A percentile compares a stretch with the other conserved stretches of the same genome.
Conservation (phyloP, 2,797 vertebrate genomes). For the Parotocinclus haroldoi region DNA sequence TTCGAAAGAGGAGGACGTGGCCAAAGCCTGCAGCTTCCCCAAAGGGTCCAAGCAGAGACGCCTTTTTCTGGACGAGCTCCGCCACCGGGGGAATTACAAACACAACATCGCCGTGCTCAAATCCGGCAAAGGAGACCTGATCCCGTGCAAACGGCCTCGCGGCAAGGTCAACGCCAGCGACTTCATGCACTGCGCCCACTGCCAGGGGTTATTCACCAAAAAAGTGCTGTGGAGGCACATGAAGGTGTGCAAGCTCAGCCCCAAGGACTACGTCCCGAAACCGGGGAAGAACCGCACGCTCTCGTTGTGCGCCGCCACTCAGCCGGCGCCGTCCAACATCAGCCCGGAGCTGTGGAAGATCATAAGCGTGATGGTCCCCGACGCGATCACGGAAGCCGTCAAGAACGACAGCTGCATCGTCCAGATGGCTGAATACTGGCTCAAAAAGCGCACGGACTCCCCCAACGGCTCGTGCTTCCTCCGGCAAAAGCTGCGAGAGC, state of each 20-base stretch:
- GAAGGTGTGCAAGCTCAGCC: conserved; percentile 41
- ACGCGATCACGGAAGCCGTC: conserved; percentile 32
- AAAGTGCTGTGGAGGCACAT: conserved; percentile 47
- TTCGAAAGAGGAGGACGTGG: conserved; percentile 37
- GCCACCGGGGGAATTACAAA: conserved; percentile 46
- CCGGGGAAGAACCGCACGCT: conserved; percentile 41
- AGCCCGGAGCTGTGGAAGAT: conserved; percentile 40
- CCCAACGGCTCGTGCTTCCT: conserved; percentile 28
- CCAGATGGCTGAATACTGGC: conserved; percentile 43
- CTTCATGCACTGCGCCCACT: conserved; percentile 45
- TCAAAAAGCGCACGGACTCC: conserved; percentile 29
- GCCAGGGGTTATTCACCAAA: conserved; percentile 42
- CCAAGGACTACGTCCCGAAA: conserved; percentile 26
- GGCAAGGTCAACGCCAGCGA: conserved; percentile 24
- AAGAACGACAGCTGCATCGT: conserved; percentile 34
- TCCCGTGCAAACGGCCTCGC: conserved; percentile 41
- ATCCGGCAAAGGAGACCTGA: conserved; percentile 34
- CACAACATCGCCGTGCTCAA: conserved; percentile 43
- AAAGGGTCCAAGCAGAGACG: conserved; percentile 45
- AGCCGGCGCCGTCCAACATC: conserved; percentile 34
- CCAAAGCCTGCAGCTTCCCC: conserved; percentile 37
- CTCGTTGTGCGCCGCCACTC: conserved; percentile 42
- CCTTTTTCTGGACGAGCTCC: conserved; percentile 42
- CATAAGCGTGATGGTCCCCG: conserved; percentile 39
- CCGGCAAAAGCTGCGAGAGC: conserved; percentile 35